Base-by-base conservation (phyloP, 1,140 invertebrate genomes). In the Luehdorfia chinensis region DNA sequence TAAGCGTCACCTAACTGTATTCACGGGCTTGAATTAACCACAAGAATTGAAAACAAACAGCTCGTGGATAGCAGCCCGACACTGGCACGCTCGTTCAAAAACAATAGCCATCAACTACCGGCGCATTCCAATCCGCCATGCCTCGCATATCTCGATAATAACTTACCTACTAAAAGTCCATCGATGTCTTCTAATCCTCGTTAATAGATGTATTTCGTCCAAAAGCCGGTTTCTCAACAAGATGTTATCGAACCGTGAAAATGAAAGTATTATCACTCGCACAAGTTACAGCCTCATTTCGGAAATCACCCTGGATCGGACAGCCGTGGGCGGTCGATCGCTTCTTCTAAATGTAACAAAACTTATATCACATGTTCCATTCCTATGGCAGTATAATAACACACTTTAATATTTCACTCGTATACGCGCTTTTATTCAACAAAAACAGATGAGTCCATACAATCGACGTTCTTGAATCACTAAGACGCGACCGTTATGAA, bases 121-220 rank as follows among this genome's bases (percentile, higher is more conserved):
- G 52, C 57, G 50, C 56, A 73, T 66, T 63, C 62, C 50, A 50
- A 47, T 50, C 41, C 47, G 39, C 46, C 50, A 48, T 52, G 53
- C 50, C 48, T 32, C 14, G 28, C 47, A 55, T 47, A 59, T 50
- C 47, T 56, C 39, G 28, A 51, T 54, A 11, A 32, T 36, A 46
- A 41, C 66, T 64, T 62, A 76, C 73, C 73, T 76, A 59, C 37
- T 64, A 69, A 55, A 69, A 61, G 60, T 67, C 73, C 73, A 76
- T 76, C 34, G 55, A 56, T 30, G 39, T 53, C 50, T 21, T 48
- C 36, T 23, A 8, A 47, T 8, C 8, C 28, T 25, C 11, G 15
- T 9, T 9, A 41, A 39, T 14, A 37, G 1, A n/a, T 21, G 11
- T 21, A 11, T 41, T 25, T 41, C 12, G 23, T 41, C 13, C 8